Conservation (phyloP, 2,797 vertebrate genomes). For the Amazonetta brasiliensis region DNA sequence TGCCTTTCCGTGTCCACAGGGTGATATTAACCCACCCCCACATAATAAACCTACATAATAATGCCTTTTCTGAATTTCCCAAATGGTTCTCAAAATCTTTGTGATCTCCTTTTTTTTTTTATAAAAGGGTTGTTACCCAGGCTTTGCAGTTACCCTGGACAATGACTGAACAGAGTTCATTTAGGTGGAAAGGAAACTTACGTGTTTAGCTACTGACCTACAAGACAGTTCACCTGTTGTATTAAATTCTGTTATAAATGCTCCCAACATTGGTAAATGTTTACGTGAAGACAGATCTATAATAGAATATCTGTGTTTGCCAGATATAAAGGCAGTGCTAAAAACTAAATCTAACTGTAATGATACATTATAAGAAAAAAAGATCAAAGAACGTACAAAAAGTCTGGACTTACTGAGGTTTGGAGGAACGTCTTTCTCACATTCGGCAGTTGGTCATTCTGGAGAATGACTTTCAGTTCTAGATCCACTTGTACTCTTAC, state of each 20-base stretch:
- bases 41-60: background rate
- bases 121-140: background rate
- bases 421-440: background rate
- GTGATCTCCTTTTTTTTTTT: background rate
- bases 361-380: background rate
- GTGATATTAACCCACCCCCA: background rate
- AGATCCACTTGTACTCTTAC: background rate
- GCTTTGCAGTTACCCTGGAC: background rate
- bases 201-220: background rate
- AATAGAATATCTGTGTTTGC: background rate
- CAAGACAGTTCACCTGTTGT: background rate
- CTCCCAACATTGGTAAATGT: background rate
- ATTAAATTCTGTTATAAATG: background rate
- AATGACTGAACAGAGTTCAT: background rate
- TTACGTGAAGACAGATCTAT: background rate
- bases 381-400: background rate
- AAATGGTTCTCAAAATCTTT: background rate
- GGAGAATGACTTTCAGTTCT: background rate
- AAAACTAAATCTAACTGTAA: background rate
- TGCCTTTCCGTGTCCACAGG: background rate
- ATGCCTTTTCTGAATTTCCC: background rate
- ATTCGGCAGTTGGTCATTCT: background rate
- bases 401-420: constrained; percentile 11
- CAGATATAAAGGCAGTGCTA: background rate
- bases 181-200: background rate